Conservation (phyloP, 2,888 invertebrate genomes). For the Latheticus oryzae region DNA sequence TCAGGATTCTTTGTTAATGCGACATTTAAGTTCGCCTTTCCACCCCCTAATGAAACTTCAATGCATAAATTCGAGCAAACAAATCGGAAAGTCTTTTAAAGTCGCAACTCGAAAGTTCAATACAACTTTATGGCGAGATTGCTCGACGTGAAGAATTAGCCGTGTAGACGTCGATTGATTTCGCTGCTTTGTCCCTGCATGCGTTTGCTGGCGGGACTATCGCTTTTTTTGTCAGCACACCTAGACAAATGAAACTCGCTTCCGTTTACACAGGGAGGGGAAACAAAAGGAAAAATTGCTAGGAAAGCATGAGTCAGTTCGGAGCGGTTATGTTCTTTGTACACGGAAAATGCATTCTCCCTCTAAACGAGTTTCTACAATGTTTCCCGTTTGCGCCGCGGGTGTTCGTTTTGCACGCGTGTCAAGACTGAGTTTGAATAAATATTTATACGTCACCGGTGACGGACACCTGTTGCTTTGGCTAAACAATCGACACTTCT, state of each 20-base stretch:
- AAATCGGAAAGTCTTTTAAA: constrained; percentile 49
- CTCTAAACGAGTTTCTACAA: constrained; percentile 15
- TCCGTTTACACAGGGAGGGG: constrained; percentile 28
- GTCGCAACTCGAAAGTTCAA: constrained; percentile 50
- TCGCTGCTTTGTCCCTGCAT: constrained; percentile 41
- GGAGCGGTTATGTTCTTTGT: constrained; percentile 25
- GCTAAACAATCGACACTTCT: constrained; percentile 27
- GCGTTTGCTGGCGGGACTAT: constrained; percentile 23
- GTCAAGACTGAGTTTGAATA: constrained; percentile 8
- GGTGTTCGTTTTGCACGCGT: constrained; percentile 21
- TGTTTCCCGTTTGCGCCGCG: constrained; percentile 6
- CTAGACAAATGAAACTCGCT: constrained; percentile 39
- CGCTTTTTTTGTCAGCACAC: constrained; percentile 30
- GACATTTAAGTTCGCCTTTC: too few species aligned
- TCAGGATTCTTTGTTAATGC: too few species aligned
- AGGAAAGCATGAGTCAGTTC: constrained; percentile 11
- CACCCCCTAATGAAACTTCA: constrained; percentile 43
- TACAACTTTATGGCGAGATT: constrained; percentile 53
- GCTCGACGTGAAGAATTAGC: constrained; percentile 45
- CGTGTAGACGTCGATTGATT: constrained; percentile 49
- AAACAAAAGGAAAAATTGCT: constrained; percentile 22
- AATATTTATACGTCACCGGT: constrained; percentile 21
- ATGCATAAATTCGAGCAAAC: constrained; percentile 51
- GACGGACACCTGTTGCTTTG: constrained; percentile 19
- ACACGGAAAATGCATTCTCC: constrained; percentile 31